These are phyloP conservation scores for Centropyge bicolor DNA, from an alignment of 2,797 vertebrate genomes.

Conservation along the genomic window DNA sequence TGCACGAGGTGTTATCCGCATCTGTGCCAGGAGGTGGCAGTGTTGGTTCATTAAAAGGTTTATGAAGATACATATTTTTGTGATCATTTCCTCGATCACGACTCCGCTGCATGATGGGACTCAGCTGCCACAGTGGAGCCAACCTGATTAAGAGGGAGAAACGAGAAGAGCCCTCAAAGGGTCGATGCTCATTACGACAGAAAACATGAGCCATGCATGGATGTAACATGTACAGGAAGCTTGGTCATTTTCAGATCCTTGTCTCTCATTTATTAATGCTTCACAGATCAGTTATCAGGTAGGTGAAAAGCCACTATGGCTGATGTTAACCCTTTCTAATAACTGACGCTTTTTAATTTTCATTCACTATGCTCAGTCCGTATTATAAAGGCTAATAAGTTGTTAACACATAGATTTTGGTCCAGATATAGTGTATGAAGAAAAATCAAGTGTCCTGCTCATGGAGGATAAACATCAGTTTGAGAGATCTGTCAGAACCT, in stretches of 20 bases:
- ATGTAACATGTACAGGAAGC: too few relatives aligned
- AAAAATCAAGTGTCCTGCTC: neutral
- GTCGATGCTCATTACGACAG: neutral
- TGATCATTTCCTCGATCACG: neutral
- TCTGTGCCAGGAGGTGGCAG: conserved; percentile 42
- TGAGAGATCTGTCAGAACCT: too few relatives aligned
- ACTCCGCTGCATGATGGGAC: neutral
- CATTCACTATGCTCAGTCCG: neutral
- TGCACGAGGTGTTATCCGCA: neutral
- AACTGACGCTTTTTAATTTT: too few relatives aligned
- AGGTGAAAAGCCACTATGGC: too few relatives aligned
- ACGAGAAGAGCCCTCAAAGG: neutral
- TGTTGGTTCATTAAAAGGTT: neutral
- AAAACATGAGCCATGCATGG: neutral
- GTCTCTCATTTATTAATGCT: neutral
- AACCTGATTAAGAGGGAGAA: neutral
- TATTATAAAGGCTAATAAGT: neutral
- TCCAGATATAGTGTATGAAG: neutral
- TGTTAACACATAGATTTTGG: neutral
- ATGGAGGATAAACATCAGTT: neutral
- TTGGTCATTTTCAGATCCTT: neutral
- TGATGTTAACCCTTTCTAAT: neutral
- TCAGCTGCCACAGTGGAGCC: conserved; percentile 1
- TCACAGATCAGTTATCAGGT: too few relatives aligned
- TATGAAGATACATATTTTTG: too few relatives aligned